phyloP scores from a whole-genome alignment of 2,888 invertebrate species.

The Eretmocerus hayati region DNA sequence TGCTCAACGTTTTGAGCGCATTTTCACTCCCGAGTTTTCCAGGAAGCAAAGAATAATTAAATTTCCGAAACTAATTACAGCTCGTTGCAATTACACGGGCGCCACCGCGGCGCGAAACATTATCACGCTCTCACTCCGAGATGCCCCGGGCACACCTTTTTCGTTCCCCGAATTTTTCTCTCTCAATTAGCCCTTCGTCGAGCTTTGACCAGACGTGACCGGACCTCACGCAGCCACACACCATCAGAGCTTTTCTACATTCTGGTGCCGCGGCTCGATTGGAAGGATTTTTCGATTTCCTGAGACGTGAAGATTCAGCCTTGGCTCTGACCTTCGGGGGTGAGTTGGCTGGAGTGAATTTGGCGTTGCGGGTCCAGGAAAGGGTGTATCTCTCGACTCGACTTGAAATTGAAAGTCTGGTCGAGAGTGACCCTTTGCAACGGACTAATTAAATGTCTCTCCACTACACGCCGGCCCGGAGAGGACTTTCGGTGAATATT shows the following conservation, averaged over 20 bases:
- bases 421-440: too few relatives aligned
- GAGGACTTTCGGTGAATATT: too few relatives aligned
- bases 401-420: slow-evolving; percentile 18
- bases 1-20: too few relatives aligned
- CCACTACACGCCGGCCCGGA: too few relatives aligned
- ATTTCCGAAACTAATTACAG: slow-evolving; percentile 45
- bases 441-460: slow-evolving; percentile 13
- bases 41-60: slow-evolving; percentile 43
- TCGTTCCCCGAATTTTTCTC: too few relatives aligned
- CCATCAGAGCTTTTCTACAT: slow-evolving; percentile 1
- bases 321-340: too few relatives aligned
- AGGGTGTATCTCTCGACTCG: too few relatives aligned
- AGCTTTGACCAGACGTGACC: neutral
- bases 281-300: slow-evolving; percentile 27
- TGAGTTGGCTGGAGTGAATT: neutral
- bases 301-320: slow-evolving; percentile 21
- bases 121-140: too few relatives aligned
- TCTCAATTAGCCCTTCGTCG: neutral
- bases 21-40: too few relatives aligned
- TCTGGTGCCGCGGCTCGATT: slow-evolving; percentile 4
- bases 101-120: slow-evolving; percentile 21
- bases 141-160: too few relatives aligned
- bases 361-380: neutral
- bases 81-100: slow-evolving; percentile 40
- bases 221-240: neutral